Conservation (phyloP, 2,113 vertebrate genomes). For the Sander vitreus region DNA sequence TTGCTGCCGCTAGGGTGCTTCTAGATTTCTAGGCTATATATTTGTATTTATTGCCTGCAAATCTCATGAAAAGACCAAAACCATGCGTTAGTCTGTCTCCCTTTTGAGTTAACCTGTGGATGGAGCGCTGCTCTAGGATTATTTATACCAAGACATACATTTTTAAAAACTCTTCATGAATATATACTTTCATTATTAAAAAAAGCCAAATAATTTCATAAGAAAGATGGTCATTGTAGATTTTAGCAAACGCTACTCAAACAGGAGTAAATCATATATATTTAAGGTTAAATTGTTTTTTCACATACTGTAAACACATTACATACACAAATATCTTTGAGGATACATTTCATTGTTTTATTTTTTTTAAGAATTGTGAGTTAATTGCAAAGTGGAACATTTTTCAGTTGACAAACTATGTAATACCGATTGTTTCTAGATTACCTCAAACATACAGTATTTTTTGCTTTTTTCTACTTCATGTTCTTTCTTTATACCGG, state of each 20-base stretch:
- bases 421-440: neutral
- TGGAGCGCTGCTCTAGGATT: neutral
- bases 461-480: neutral
- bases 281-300: neutral
- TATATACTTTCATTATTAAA: conserved; percentile 3
- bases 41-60: neutral
- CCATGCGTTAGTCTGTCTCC: no score
- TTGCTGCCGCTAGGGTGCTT: no score
- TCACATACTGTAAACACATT: neutral
- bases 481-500: neutral
- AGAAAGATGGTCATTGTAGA: neutral
- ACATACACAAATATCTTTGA: neutral
- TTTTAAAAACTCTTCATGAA: neutral
- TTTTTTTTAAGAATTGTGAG: neutral
- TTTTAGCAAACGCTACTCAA: neutral
- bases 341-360: neutral
- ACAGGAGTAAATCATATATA: neutral
- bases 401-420: neutral
- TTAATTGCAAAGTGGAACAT: neutral
- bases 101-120: neutral
- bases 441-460: neutral
- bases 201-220: neutral
- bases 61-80: neutral
- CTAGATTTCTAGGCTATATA: no score
- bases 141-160: neutral